A percentile compares a stretch with the other conserved stretches of the same genome.
phyloP scores from a whole-genome alignment of 2,888 invertebrate species.

The Archips crataeganus region DNA sequence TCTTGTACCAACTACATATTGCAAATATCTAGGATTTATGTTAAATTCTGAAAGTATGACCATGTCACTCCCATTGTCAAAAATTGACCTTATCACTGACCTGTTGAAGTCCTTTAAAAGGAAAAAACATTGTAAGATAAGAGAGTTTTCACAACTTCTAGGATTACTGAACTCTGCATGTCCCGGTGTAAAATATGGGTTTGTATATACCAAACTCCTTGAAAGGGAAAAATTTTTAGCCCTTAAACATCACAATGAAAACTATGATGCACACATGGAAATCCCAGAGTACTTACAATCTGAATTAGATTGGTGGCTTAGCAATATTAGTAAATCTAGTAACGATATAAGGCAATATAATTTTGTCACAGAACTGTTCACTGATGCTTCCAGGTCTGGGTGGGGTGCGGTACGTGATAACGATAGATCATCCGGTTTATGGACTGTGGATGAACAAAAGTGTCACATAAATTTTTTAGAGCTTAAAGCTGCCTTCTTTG shows the following conservation, averaged over 20 bases:
- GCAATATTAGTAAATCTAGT: background rate
- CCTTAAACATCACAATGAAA: background rate
- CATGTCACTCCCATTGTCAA: background rate
- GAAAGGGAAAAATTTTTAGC: constrained; percentile 3
- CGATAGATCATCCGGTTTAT: no score
- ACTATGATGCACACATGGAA: background rate
- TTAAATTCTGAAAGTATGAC: background rate
- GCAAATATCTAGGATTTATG: constrained; percentile 1
- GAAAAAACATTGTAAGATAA: background rate
- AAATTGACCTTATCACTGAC: background rate
- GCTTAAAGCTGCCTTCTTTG: background rate
- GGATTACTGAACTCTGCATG: background rate
- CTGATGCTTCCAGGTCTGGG: no score
- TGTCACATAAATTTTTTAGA: constrained; percentile 2
- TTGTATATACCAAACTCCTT: background rate
- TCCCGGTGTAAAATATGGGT: constrained; percentile 1
- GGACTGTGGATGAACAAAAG: background rate
- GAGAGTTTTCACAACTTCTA: background rate
- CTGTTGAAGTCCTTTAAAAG: background rate
- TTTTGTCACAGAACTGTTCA: no score
- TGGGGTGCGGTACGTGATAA: no score
- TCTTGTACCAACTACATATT: background rate
- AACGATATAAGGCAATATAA: background rate
- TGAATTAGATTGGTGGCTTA: background rate
- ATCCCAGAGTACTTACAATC: background rate